These are phyloP conservation scores for Cryptoleucopteryx plumbea DNA, from an alignment of 2,113 vertebrate genomes.

Conservation along the genomic window DNA sequence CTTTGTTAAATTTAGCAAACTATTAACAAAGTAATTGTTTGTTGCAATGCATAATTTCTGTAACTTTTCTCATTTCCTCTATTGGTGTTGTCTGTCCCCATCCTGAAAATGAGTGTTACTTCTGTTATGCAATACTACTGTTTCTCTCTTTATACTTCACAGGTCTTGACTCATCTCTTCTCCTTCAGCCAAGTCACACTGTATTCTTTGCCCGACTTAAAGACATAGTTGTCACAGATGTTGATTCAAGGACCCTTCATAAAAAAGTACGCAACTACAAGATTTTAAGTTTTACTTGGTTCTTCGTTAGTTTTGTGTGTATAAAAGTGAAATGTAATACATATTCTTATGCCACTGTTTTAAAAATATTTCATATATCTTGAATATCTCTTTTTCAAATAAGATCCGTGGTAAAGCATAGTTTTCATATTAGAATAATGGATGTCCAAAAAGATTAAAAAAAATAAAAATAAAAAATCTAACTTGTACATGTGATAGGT, in stretches of 20 bases:
- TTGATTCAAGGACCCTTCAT: conserved; percentile 85
- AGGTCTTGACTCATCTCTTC: conserved; percentile 88
- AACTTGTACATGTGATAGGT: background rate
- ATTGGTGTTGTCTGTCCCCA: background rate
- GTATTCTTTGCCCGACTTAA: conserved; percentile 85
- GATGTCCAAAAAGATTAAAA: background rate
- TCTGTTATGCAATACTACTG: background rate
- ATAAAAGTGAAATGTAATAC: background rate
- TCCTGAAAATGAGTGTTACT: background rate
- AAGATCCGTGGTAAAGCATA: background rate
- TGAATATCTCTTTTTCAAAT: background rate
- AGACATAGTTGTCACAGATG: conserved; percentile 89
- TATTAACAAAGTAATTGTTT: background rate
- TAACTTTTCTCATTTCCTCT: background rate
- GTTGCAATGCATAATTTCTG: background rate
- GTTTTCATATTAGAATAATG: background rate
- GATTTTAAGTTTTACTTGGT: background rate
- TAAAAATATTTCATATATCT: background rate
- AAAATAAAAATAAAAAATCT: background rate
- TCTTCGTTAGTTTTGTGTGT: background rate
- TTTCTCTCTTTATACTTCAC: background rate
- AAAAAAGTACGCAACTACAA: conserved; percentile 79
- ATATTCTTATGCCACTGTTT: background rate
- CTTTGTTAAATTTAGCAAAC: background rate
- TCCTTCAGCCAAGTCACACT: conserved; percentile 80